Percentiles rank a stretch among this genome's conserved stretches.
These are phyloP conservation scores for Ceyx erithaca DNA, from an alignment of 2,797 vertebrate genomes.

Conservation along the genomic window DNA sequence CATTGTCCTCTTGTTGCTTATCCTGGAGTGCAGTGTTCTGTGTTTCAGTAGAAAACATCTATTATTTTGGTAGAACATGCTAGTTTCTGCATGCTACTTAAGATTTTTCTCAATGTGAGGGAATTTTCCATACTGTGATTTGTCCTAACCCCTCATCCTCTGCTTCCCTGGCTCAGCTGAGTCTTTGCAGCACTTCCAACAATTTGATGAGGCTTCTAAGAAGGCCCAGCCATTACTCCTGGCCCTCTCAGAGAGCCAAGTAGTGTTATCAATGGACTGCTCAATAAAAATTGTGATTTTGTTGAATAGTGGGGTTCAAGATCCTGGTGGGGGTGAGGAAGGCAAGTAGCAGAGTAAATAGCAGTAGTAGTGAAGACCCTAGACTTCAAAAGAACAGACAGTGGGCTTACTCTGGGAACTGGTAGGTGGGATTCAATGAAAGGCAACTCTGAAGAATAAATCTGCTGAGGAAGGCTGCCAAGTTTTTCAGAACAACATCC, in stretches of 20 bases:
- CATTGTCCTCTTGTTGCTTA: not conserved
- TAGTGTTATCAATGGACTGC: not conserved
- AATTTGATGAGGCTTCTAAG: not conserved
- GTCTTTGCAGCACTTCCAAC: not conserved
- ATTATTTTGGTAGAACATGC: not conserved
- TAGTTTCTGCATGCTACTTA: not conserved
- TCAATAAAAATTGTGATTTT: not conserved
- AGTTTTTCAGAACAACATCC: not conserved
- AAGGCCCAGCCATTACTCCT: not conserved
- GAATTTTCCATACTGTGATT: not conserved
- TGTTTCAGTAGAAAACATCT: not conserved
- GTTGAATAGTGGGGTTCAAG: not conserved
- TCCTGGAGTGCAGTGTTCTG: not conserved
- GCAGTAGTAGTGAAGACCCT: not conserved
- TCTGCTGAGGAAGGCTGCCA: not conserved
- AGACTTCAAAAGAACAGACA: not conserved
- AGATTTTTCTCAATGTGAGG: not conserved
- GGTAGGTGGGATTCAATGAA: not conserved
- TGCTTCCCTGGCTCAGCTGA: not conserved
- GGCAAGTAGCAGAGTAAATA: not conserved
- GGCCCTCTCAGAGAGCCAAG: not conserved
- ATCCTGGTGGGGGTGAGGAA: not conserved
- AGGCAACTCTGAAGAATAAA: not conserved
- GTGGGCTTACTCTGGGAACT: not conserved
- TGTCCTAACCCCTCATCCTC: not conserved